These are phyloP conservation scores for Andricus curvator DNA, from an alignment of 2,888 invertebrate species.

Conservation along the genomic window DNA sequence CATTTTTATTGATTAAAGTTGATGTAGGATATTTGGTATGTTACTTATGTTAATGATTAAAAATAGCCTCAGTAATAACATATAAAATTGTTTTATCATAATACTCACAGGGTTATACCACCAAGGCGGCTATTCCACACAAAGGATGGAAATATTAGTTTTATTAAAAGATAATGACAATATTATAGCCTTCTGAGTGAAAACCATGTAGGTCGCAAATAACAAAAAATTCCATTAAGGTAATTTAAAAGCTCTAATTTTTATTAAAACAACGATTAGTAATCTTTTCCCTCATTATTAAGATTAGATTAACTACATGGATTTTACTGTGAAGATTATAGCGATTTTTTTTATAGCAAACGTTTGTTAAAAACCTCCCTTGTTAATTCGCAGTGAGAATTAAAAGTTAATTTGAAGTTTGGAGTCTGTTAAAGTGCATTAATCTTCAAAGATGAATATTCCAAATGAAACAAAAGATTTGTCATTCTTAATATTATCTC, in stretches of 20 bases:
- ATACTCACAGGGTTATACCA: constrained; percentile 96
- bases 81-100: neutral
- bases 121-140: constrained; percentile 88
- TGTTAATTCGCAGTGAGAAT: neutral
- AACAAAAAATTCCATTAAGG: too few relatives aligned
- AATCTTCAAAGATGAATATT: neutral
- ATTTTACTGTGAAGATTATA: neutral
- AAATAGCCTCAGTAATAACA: neutral
- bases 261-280: neutral
- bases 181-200: neutral
- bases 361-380: too few relatives aligned
- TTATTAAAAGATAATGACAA: neutral
- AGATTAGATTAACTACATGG: neutral
- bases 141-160: constrained; percentile 40
- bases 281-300: neutral
- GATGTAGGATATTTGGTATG: neutral
- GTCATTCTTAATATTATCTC: too few relatives aligned
- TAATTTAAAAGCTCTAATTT: too few relatives aligned
- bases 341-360: too few relatives aligned
- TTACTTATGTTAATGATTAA: neutral
- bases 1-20: neutral
- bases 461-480: neutral
- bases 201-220: neutral
- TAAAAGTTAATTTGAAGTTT: neutral
- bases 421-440: neutral